A percentile compares a stretch with the other conserved stretches of the same genome.
These are phyloP conservation scores for Mus minutoides DNA, from an alignment of 2,797 vertebrate genomes.

Conservation along the genomic window DNA sequence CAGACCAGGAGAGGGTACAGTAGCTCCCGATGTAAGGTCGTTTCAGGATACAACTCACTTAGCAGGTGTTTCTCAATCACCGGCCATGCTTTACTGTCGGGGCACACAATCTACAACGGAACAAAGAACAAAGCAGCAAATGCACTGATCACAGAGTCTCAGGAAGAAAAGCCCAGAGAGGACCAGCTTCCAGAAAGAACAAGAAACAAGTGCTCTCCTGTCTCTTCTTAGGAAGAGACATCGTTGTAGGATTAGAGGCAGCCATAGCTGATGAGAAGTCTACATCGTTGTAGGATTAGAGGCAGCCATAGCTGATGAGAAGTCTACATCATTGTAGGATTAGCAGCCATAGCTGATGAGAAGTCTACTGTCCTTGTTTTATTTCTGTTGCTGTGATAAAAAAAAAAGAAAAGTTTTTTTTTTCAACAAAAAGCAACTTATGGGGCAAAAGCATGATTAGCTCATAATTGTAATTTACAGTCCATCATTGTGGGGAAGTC, in stretches of 20 bases:
- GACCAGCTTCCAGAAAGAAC: not conserved
- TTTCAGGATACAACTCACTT: not conserved
- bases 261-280: not conserved
- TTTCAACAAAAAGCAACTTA: not conserved
- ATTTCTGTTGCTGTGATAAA: not conserved
- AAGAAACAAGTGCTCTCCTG: not conserved
- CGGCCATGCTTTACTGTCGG: not conserved
- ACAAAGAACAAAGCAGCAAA: slow-evolving; percentile 1
- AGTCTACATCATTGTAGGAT: not conserved
- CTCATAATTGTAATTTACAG: not conserved
- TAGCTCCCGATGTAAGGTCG: not conserved
- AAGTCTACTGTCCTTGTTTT: not conserved
- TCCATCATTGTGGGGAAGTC: not conserved
- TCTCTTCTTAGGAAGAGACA: not conserved
- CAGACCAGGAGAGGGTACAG: not conserved
- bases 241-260: not conserved
- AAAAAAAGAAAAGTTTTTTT: too few relatives aligned
- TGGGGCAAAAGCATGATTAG: not conserved
- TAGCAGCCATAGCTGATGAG: not conserved
- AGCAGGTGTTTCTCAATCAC: not conserved
- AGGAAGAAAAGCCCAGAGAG: not conserved
- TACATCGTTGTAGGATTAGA: too few relatives aligned
- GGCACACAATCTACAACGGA: not conserved
- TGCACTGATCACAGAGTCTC: not conserved
- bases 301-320: not conserved